These are phyloP conservation scores for Lasioglossum vierecki DNA, from an alignment of 2,888 invertebrate species.

Conservation along the genomic window DNA sequence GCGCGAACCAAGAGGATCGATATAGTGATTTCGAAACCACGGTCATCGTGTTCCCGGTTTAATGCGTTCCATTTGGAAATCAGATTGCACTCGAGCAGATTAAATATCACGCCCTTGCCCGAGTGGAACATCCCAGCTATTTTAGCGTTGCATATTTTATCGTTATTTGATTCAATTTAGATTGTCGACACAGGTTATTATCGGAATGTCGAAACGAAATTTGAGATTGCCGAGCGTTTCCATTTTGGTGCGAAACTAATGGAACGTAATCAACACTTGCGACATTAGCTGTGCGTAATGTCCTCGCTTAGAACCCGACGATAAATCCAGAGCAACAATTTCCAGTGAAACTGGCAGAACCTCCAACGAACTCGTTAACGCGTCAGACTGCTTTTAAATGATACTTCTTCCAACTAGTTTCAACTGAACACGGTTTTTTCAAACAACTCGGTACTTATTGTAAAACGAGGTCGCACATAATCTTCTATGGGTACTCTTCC, in stretches of 20 bases:
- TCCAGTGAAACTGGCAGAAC: not conserved
- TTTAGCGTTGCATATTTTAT: slow-evolving; percentile 6
- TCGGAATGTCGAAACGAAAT: not conserved
- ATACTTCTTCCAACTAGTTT: not conserved
- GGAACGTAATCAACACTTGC: slow-evolving; percentile 14
- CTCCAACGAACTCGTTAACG: not conserved
- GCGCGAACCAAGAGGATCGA: not conserved
- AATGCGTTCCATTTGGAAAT: slow-evolving; percentile 11
- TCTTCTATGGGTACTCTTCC: too few relatives aligned
- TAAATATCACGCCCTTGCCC: not conserved
- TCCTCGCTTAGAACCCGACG: not conserved
- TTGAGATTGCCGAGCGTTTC: not conserved
- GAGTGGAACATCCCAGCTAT: not conserved
- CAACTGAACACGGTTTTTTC: not conserved
- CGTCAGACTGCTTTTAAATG: not conserved
- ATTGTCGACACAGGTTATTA: not conserved
- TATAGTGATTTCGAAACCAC: not conserved
- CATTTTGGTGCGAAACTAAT: not conserved
- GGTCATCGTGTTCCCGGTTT: not conserved
- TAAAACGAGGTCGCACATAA: too few relatives aligned
- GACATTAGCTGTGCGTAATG: slow-evolving; percentile 5
- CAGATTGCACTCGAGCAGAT: not conserved
- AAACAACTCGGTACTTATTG: not conserved
- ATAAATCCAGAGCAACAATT: not conserved
- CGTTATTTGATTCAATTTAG: slow-evolving; percentile 10